Base-by-base conservation (phyloP, 2,888 invertebrate genomes). In the Drosophila prostipennis region DNA sequence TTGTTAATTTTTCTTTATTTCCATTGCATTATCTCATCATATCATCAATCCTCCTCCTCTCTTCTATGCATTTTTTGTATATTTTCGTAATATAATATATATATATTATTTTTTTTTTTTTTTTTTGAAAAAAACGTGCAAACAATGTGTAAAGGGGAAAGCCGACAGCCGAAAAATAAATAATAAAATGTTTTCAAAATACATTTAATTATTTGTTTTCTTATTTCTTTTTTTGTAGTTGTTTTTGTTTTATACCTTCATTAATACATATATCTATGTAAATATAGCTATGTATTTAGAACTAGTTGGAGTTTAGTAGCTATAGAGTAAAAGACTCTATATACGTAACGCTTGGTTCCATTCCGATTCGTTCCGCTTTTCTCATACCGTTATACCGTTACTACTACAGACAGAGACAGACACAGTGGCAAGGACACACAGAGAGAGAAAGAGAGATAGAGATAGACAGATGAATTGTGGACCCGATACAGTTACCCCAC, bases 101-200 rank as follows among this genome's bases (percentile, higher is more conserved):
- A 60, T 57, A 56, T 60, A 59, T 59, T 72, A 56, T 61, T 52
- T 65, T 56, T 60, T 74, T 57, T 49, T 57, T 49, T 76, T 75
- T 81, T 78, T 77, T 82, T 81, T 83, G 76, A 86, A 87, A 91
- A 91, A 91, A 91, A 92, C 92, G 92, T 92, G 92, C 92, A 92
- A 92, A 92, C 92, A 92, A 92, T 94, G 92, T 93, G 93, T 92
- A 92, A 93, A 91, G 92, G 92, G 92, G 92, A 91, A 92, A 92
- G 91, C 92, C 91, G 91, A 92, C 92, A 92, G 92, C 91, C 91
- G 92, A 91, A 90, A 89, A 84, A 80, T 79, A 84, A 84, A 84
- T 80, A 81, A 86, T 76, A 80, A 80, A 82, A 84, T 80, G 79
- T 76, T 78, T 68, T 78, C 37, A 73, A 72, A 84, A 78, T 77